Evolutionary conservation across 92 coral and sea anemone species (phyloP), one percentile per base, ranked within the genome.

Genomic region (Epizoanthus illoricatus): DNA sequence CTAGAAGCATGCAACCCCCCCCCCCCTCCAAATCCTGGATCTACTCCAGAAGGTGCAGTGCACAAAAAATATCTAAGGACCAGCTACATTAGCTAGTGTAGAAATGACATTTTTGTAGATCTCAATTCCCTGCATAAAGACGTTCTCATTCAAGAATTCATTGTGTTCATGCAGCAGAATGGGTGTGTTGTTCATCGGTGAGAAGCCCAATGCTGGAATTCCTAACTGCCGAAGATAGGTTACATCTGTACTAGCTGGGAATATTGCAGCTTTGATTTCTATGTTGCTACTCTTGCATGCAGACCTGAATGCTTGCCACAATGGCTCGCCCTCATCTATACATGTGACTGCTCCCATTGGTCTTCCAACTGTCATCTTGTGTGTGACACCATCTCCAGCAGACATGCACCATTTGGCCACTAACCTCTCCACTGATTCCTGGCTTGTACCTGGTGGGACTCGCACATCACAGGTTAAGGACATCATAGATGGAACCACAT

Each of bases 161-260:
- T 76, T 21, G 13, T 76, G 49, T 43, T 69, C 15, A 11, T 76
- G 69, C 5, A 76, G 59, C 42, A 76, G 7, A 19, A 76, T 49
- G 15, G 81, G 70, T 3, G 81, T 76, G 70, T 76, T n/a, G 20
- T 76, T 76, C 70, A 76, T 76, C 4, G 70, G 70, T 4, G 81
- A 76, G 65, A 76, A 76, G 8, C 81, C 70, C 58, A 59, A 76
- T n/a, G 81, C 81, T 41, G 69, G 81, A 4, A 76, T 76, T 2
- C 80, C 80, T 21, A 75, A 24, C 15, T 57, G 49, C 21, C 67
- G 80, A 33, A 75, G 49, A 62, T 36, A 62, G 57, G 57, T 61
- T 19, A 71, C 40, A 76, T 76, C 81, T 59, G 69, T 76, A 10
- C 70, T 5, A 3, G 70, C 81, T 9, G 81, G 81, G 11, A 76